These are phyloP conservation scores for Tenodera sinensis DNA, from an alignment of 2,888 invertebrate genomes.

Conservation along the genomic window DNA sequence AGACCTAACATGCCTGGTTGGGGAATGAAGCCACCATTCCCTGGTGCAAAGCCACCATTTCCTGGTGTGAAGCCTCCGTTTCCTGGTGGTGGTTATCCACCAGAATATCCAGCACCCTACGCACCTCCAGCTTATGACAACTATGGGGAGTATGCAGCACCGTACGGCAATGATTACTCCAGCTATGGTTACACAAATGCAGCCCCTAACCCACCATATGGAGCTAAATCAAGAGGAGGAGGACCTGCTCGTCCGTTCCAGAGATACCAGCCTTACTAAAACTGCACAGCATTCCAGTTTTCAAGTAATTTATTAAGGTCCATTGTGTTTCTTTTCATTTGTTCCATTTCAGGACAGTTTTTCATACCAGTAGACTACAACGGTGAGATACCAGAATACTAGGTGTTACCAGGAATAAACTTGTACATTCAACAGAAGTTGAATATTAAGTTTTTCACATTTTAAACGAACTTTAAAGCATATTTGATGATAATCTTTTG, in stretches of 20 bases:
- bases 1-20: slow-evolving; percentile 35
- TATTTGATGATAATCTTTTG: neutral
- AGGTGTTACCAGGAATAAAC: neutral
- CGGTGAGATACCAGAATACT: neutral
- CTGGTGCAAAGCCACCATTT: no score
- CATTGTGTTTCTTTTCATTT: neutral
- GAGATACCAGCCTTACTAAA: slow-evolving; percentile 46
- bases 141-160: slow-evolving; percentile 41
- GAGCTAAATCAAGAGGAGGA: slow-evolving; percentile 43
- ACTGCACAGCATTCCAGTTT: neutral
- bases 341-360: neutral
- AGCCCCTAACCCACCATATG: slow-evolving; percentile 37
- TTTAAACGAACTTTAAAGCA: neutral
- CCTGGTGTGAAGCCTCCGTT: no score
- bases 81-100: slow-evolving; percentile 36
- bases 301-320: neutral
- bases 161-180: slow-evolving; percentile 22
- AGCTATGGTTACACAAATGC: slow-evolving; percentile 40
- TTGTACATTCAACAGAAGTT: neutral
- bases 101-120: slow-evolving; percentile 45
- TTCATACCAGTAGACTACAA: neutral
- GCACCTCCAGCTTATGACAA: slow-evolving; percentile 44
- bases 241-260: slow-evolving; percentile 46
- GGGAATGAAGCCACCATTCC: slow-evolving; percentile 32
- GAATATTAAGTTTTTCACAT: neutral